Evolutionary conservation across 2,888 invertebrate genomes (phyloP), one percentile per base, ranked within the genome.

Genomic region (Ophraella communa): DNA sequence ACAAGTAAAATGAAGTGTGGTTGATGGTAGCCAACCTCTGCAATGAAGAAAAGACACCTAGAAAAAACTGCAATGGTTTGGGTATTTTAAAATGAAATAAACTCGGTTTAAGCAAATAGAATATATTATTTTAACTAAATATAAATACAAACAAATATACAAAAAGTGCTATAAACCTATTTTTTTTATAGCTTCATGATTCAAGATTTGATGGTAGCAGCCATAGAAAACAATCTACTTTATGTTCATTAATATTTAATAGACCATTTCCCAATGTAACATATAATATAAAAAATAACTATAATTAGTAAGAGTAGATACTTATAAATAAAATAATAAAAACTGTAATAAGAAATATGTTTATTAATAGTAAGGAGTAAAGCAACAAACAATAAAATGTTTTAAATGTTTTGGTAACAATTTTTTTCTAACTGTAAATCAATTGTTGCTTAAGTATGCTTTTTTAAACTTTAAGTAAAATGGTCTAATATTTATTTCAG

Each of bases 181-280:
- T 17, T 10, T 8, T 74, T 74, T 73, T 90, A 90, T 78, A 85
- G 96, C 95, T 99, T 99, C 86, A 98, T 98, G 1, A 98, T 99
- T 82, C 98, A 98, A 68, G 98, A 98, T 0, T 85, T 99, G 56
- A 98, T 99, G 98, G 98, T 99, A 94, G 81, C 84, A 51, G 49
- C 49, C 27, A 27, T 17, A 49, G 7, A 27, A 27, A 49, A 14
- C 24, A 14, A 49, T 24, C 11, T 24, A 49, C 18, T 42, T 27
- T 49, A 14, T 17, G 8, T 17, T 11, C 27, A 14, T 14, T 8
- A 3, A 2, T 5, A 4, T 21, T 11, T 21, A 45, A 20, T 11
- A 45, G 11, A 45, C 45, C 21, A 45, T 45, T n/a, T 39, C 17
- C 7, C 39, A 39, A 5, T 17, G 39, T 17, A 39, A 4, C 5